phyloP scores from a whole-genome alignment of 2,113 vertebrate genomes.

The Benthochromis sp. region DNA sequence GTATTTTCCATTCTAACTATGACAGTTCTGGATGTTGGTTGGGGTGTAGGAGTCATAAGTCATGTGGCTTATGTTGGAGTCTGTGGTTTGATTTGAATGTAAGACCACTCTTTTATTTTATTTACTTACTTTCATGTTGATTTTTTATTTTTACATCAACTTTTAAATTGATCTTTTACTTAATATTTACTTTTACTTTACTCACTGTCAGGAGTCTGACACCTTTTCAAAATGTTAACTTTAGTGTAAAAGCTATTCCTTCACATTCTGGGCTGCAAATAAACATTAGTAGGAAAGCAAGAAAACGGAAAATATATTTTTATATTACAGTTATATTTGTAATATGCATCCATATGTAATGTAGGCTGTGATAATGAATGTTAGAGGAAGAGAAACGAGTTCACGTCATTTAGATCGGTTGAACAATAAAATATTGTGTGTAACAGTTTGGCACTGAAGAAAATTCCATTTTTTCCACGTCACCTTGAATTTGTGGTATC shows the following conservation, averaged over 20 bases:
- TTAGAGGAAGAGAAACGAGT: not conserved
- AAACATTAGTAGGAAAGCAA: not conserved
- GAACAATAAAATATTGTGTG: not conserved
- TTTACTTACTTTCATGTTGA: not conserved
- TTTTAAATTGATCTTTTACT: not conserved
- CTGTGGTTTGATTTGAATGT: not conserved
- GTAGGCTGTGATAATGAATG: not conserved
- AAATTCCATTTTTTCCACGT: not conserved
- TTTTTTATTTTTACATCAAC: not conserved
- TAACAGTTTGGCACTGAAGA: not conserved
- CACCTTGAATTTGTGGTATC: constrained; percentile 85
- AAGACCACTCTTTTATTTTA: not conserved
- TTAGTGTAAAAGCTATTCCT: not conserved
- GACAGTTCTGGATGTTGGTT: not conserved
- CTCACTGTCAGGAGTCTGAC: not conserved
- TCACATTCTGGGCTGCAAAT: not conserved
- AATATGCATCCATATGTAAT: not conserved
- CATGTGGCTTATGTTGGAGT: not conserved
- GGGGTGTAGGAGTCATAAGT: not conserved
- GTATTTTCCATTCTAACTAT: not conserved
- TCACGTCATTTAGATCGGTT: not conserved
- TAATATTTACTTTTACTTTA: not conserved
- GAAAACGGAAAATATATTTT: not conserved
- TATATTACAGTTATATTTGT: not conserved
- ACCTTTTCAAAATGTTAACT: not conserved